Evolutionary conservation across 2,113 vertebrate species (phyloP).

Genomic region (Podarcis muralis): DNA sequence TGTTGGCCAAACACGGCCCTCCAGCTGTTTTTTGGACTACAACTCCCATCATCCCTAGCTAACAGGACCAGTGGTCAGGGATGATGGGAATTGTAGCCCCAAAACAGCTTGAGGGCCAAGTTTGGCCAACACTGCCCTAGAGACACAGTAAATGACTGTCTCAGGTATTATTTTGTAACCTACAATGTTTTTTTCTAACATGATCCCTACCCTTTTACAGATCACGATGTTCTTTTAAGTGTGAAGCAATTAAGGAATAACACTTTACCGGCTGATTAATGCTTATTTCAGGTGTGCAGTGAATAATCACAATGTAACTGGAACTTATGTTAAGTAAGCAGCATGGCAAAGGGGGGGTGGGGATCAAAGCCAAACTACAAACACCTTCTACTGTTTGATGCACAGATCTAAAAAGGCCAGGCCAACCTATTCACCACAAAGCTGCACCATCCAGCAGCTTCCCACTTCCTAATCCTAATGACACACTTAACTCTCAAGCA

Average conservation of each 20-base stretch:
- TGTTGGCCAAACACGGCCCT: no score
- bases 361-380: not conserved
- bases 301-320: not conserved
- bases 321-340: not conserved
- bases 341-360: not conserved
- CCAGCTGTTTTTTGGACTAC: no score
- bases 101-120: no score
- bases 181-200: not conserved
- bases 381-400: not conserved
- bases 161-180: not conserved
- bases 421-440: not conserved
- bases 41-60: no score
- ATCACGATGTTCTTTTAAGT: not conserved
- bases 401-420: not conserved
- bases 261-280: not conserved
- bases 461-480: not conserved
- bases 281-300: not conserved
- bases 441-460: not conserved
- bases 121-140: no score
- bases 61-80: no score
- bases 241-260: slow-evolving; percentile 3
- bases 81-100: no score
- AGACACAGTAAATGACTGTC: not conserved
- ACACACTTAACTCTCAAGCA: not conserved
- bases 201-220: not conserved